Evolutionary conservation across 1,140 invertebrate species (phyloP).

Genomic region (Pemphigus obesinymphae): DNA sequence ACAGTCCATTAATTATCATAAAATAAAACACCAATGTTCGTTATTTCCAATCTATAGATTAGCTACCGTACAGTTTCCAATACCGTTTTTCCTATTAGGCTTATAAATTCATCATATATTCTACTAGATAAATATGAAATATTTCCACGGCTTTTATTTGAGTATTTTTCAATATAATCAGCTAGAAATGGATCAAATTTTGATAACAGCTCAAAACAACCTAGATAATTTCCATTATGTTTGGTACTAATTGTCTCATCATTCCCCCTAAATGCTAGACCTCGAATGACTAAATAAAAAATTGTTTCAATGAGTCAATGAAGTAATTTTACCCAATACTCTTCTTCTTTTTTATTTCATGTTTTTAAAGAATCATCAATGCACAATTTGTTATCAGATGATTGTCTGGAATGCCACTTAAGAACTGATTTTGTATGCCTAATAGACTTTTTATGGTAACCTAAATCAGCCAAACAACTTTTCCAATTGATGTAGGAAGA

Average conservation of each 20-base stretch:
- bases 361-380: no score
- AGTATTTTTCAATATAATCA: no score
- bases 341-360: background rate
- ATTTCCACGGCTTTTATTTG: no score
- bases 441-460: background rate
- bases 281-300: background rate
- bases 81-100: slow-evolving; percentile 46
- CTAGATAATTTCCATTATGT: no score
- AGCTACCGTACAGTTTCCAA: no score
- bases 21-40: no score
- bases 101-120: slow-evolving; percentile 50
- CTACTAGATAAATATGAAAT: no score
- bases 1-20: no score
- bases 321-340: background rate
- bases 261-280: background rate
- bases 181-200: no score
- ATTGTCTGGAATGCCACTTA: background rate
- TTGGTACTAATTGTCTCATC: background rate
- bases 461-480: background rate
- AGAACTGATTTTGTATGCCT: background rate
- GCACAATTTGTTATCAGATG: background rate
- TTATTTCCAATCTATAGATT: no score
- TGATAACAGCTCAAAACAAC: no score
- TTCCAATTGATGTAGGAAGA: background rate
- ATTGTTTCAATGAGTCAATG: background rate